Percentiles rank a stretch among this genome's conserved stretches.
phyloP scores from a whole-genome alignment of 2,888 invertebrate genomes.

The Scaptodrosophila latifasciaeformis region DNA sequence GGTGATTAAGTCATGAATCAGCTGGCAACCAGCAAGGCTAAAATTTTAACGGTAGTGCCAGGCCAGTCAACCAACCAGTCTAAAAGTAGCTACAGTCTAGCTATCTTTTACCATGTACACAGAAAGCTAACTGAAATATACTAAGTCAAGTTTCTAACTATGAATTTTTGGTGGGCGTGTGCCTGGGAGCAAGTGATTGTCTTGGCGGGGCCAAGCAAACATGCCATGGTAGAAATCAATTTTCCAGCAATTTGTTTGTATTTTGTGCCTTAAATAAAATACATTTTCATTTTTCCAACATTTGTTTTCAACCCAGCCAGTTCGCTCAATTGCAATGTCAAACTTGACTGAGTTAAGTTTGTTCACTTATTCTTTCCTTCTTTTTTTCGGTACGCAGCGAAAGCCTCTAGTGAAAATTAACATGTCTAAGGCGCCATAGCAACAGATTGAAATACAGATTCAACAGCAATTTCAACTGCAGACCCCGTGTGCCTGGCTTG shows the following conservation, averaged over 20 bases:
- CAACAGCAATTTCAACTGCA: constrained; percentile 29
- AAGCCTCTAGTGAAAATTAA: constrained; percentile 44
- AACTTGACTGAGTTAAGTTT: background rate
- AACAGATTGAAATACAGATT: constrained; percentile 28
- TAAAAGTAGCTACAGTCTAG: constrained; percentile 39
- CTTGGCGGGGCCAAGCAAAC: constrained; percentile 10
- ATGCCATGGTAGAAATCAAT: constrained; percentile 60
- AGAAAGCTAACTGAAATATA: too few species aligned
- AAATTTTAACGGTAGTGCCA: too few species aligned
- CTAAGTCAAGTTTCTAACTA: constrained; percentile 41
- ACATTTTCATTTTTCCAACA: constrained; percentile 37
- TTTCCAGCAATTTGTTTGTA: constrained; percentile 47
- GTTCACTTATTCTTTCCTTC: background rate
- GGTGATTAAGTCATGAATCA: constrained; percentile 67
- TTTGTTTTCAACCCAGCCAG: constrained; percentile 21
- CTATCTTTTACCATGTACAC: too few species aligned
- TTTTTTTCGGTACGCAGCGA: constrained; percentile 24
- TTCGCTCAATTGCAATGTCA: constrained; percentile 25
- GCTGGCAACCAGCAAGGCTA: constrained; percentile 24
- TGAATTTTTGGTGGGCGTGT: constrained; percentile 61
- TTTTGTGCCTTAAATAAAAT: constrained; percentile 30
- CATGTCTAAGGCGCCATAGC: constrained; percentile 20
- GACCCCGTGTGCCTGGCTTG: background rate
- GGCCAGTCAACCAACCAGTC: constrained; percentile 20
- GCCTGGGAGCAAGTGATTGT: constrained; percentile 61